These are phyloP conservation scores for Oncorhynchus nerka DNA, from an alignment of 2,113 vertebrate species.

Conservation along the genomic window DNA sequence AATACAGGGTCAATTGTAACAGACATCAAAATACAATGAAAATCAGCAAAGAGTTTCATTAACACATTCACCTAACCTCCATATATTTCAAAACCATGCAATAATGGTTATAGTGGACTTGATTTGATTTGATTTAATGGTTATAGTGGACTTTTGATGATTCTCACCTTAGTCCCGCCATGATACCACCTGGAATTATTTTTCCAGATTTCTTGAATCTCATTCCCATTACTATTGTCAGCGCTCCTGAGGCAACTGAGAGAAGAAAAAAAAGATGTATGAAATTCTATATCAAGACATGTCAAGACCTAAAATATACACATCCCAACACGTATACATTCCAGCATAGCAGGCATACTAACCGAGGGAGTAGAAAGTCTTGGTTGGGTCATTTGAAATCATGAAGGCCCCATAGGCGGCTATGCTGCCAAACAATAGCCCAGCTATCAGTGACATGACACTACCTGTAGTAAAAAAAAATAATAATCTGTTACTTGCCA, in stretches of 20 bases:
- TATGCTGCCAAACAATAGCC: constrained; percentile 82
- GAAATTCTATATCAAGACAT: not conserved
- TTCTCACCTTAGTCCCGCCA: constrained; percentile 85
- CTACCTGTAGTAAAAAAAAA: constrained; percentile 73
- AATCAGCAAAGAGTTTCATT: not conserved
- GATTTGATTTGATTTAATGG: not conserved
- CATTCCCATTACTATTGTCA: constrained; percentile 87
- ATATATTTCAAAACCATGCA: no score
- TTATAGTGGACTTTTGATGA: not conserved
- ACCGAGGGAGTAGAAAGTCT: constrained; percentile 86
- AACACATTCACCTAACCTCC: no score
- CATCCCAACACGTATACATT: no score
- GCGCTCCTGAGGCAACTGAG: constrained; percentile 81
- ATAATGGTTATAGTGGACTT: not conserved
- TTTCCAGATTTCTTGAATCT: constrained; percentile 91
- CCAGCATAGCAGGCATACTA: constrained; percentile 60
- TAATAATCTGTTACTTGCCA: no score
- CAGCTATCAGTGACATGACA: constrained; percentile 84
- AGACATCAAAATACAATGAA: not conserved
- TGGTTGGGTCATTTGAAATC: constrained; percentile 74
- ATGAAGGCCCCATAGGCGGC: constrained; percentile 79
- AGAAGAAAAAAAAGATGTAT: not conserved
- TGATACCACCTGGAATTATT: constrained; percentile 86
- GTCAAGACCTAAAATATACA: no score
- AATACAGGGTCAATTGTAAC: not conserved